phyloP scores from a whole-genome alignment of 2,797 vertebrate genomes.

The Vespertilio murinus region DNA sequence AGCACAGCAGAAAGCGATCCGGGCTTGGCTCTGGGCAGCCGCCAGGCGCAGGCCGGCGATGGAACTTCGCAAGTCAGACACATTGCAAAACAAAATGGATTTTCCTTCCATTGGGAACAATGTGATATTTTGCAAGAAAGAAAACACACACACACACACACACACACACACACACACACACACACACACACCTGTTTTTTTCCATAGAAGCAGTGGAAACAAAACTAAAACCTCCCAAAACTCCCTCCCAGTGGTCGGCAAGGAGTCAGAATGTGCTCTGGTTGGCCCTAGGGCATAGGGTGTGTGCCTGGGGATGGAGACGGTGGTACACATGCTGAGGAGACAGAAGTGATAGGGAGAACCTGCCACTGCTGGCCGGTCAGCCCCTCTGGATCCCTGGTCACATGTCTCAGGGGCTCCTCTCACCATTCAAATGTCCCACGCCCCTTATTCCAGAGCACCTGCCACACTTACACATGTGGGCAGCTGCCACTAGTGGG shows the following conservation, averaged over 20 bases:
- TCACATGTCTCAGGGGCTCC: neutral
- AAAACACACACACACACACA: neutral
- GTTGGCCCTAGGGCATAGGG: neutral
- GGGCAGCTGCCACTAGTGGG: neutral
- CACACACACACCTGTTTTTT: neutral
- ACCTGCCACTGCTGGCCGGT: fast-evolving
- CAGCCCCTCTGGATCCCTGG: neutral
- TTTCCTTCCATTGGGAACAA: conserved; percentile 70
- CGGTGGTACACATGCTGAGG: neutral
- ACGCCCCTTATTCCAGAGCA: neutral
- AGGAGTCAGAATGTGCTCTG: neutral
- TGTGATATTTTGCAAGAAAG: conserved; percentile 56
- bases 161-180: too few relatives aligned
- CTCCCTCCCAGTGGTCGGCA: neutral
- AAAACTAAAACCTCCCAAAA: conserved; percentile 34
- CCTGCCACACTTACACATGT: neutral
- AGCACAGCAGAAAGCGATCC: conserved; percentile 36
- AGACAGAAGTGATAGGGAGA: neutral
- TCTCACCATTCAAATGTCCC: neutral
- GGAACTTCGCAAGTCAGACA: conserved; percentile 70
- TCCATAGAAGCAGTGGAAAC: conserved; percentile 46
- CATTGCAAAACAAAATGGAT: conserved; percentile 71
- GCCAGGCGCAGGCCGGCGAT: conserved; percentile 42
- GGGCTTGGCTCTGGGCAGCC: neutral
- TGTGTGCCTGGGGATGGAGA: neutral